Conservation (phyloP, 2,797 vertebrate species). For the Lepus townsendii region DNA sequence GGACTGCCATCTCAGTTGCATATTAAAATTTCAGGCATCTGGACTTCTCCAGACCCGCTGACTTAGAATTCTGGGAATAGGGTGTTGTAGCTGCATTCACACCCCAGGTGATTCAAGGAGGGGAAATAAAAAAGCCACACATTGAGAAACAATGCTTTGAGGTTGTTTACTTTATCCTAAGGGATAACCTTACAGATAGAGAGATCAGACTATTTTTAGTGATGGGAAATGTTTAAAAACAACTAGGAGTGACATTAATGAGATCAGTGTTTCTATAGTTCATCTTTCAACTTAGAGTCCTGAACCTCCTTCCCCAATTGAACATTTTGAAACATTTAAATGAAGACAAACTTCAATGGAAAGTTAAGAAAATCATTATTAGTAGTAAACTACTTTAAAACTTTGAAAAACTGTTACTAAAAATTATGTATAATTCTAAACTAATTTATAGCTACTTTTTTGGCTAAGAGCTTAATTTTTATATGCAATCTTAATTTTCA, state of each 20-base stretch:
- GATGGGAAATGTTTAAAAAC: neutral
- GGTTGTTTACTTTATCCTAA: neutral
- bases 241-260: neutral
- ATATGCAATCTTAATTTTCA: neutral
- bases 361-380: neutral
- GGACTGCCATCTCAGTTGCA: neutral
- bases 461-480: neutral
- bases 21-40: slow-evolving; percentile 11
- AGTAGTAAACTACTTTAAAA: neutral
- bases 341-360: neutral
- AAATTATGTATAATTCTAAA: neutral
- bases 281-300: neutral
- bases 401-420: neutral
- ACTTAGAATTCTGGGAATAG: neutral
- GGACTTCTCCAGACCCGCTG: neutral
- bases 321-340: slow-evolving; percentile 6
- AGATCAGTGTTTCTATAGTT: neutral
- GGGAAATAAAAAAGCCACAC: neutral
- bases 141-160: neutral
- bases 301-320: neutral
- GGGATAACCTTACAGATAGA: neutral
- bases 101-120: neutral
- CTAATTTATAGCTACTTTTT: neutral
- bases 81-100: neutral
- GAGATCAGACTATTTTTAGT: neutral